These are phyloP conservation scores for Anguilla obscura DNA, from an alignment of 2,797 vertebrate genomes.

Conservation along the genomic window DNA sequence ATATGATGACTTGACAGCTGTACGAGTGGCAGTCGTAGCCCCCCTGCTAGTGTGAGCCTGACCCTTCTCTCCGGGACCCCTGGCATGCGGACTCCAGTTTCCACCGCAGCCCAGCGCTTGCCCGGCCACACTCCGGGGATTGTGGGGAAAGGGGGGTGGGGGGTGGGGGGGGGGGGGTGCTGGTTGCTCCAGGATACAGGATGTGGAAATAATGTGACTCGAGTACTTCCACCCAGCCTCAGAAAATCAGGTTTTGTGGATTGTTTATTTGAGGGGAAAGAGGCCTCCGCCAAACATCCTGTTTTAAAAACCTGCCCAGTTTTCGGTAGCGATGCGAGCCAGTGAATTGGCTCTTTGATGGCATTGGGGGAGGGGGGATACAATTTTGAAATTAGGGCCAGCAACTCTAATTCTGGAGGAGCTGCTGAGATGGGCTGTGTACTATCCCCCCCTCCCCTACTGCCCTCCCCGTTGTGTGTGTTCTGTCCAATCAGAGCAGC, in stretches of 20 bases:
- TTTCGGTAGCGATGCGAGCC: constrained; percentile 68
- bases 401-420: constrained; percentile 47
- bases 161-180: constrained; percentile 31
- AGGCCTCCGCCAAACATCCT: constrained; percentile 90
- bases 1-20: constrained; percentile 29
- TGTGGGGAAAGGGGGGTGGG: constrained; percentile 1
- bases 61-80: constrained; percentile 56
- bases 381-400: constrained; percentile 78
- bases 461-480: constrained; percentile 60
- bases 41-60: constrained; percentile 42
- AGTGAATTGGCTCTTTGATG: constrained; percentile 75
- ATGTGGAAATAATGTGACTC: constrained; percentile 76
- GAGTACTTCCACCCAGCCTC: constrained; percentile 80
- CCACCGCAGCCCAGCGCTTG: constrained; percentile 66
- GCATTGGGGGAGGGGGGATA: constrained; percentile 43
- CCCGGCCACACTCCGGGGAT: constrained; percentile 56
- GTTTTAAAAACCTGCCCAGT: constrained; percentile 80
- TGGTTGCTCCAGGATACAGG: constrained; percentile 70
- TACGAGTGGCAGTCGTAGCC: constrained; percentile 44
- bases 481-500: constrained; percentile 57
- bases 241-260: constrained; percentile 81
- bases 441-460: constrained; percentile 41
- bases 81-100: constrained; percentile 74
- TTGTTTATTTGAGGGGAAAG: constrained; percentile 93
- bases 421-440: background rate